Base-by-base conservation (phyloP, 2,113 vertebrate species). In the Salvelinus fontinalis region DNA sequence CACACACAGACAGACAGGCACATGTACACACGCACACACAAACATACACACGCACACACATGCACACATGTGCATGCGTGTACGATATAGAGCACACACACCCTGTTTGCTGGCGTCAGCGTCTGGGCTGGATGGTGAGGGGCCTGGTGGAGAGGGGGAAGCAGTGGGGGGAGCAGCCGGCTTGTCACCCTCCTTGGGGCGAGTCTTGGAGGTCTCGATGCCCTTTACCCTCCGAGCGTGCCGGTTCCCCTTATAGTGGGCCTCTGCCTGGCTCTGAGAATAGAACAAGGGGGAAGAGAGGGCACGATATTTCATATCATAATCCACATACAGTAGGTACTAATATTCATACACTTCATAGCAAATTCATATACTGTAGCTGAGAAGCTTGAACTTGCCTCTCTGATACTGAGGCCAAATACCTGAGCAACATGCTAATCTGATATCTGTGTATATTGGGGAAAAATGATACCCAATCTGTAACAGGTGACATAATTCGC, bases 181-280 rank as follows among this genome's bases (percentile, higher is more conserved):
- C 83, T 91, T 93, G 75, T 94, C 91, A 1, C 85, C 85, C 75
- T 95, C 95, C 83, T 90, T 91, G 59, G 89, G 89, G 78, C 94
- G 93, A 54, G 89, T 94, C 78, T 95, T 95, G 82, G 95, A 92
- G 3, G 95, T 95, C 88, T 96, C 95, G 0, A 96, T 95, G 72
- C 95, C 96, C 83, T 97, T 96, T 64, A 96, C 91, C 85, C 95
- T 90, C 48, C 96, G 93, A 51, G 96, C 96, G 1, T 97, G 96
- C 20, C 95, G 94, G 79, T 96, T 96, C 27, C 96, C 95, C 85
- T 95, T 96, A 84, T 96, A 97, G 88, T 97, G 96, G 0, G 96
- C 95, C 80, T 96, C 95, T 5, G 96, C 95, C 85, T 97, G 96
- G 87, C 93, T 96, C 96, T 95, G 88, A 16, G 2, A 88, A 13